These are phyloP conservation scores for Spea bombifrons DNA, from an alignment of 2,113 vertebrate species.

Conservation along the genomic window DNA sequence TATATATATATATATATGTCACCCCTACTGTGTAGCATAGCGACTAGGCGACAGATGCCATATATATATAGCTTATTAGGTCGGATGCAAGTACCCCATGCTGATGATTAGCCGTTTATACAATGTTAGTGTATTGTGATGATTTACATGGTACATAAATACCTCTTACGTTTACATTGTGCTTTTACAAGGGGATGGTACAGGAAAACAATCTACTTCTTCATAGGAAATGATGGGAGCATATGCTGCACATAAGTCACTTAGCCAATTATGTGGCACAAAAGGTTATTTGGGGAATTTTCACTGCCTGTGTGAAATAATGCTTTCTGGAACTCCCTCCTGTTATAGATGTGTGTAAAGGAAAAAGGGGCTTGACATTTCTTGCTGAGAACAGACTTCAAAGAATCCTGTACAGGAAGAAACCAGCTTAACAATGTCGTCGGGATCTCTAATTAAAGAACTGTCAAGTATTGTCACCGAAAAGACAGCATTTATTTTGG, in stretches of 20 bases:
- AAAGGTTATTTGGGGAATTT: conserved; percentile 17
- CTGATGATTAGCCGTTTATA: conserved; percentile 17
- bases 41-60: background rate
- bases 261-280: conserved; percentile 16
- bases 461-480: too few relatives aligned
- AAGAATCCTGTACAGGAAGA: conserved; percentile 1
- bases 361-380: background rate
- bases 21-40: conserved; percentile 2
- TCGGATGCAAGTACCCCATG: conserved; percentile 19
- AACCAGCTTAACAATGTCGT: too few relatives aligned
- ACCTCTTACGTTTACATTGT: conserved; percentile 18
- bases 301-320: conserved; percentile 9
- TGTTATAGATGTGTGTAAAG: background rate
- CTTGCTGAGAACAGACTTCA: background rate
- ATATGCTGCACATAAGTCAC: conserved; percentile 31
- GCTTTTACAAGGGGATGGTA: background rate
- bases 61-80: conserved; percentile 2
- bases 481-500: too few relatives aligned
- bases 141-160: conserved; percentile 38
- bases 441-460: too few relatives aligned
- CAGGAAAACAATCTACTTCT: background rate
- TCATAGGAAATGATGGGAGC: conserved; percentile 12
- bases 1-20: background rate
- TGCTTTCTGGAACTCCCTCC: background rate
- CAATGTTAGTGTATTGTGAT: conserved; percentile 7